A percentile compares a stretch with the other conserved stretches of the same genome.
phyloP scores from a whole-genome alignment of 2,113 vertebrate genomes.

The Egretta garzetta region DNA sequence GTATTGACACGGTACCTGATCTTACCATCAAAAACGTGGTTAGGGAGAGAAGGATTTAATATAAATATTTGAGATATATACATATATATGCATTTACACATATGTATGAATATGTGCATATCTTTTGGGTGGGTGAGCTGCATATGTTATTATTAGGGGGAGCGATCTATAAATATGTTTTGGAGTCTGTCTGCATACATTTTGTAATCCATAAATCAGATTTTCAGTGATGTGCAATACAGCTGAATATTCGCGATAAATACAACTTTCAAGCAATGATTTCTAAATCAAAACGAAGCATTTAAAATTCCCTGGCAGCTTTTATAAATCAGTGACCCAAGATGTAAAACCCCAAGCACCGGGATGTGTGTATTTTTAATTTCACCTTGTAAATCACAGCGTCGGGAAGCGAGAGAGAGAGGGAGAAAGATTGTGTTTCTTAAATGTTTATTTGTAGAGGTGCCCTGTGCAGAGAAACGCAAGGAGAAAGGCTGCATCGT shows the following conservation, averaged over 20 bases:
- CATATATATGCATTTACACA: neutral
- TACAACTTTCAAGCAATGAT: neutral
- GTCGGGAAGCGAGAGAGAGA: neutral
- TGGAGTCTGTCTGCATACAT: neutral
- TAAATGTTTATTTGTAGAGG: neutral
- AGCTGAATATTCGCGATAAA: neutral
- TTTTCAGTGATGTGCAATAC: neutral
- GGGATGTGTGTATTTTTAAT: neutral
- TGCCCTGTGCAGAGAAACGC: neutral
- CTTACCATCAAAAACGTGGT: neutral
- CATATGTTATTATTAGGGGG: neutral
- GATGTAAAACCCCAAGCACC: neutral
- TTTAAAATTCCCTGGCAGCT: neutral
- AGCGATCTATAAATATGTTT: neutral
- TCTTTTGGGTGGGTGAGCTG: neutral
- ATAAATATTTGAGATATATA: neutral
- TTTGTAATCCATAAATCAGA: slow-evolving; percentile 44
- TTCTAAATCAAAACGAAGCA: neutral
- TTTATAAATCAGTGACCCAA: slow-evolving; percentile 1
- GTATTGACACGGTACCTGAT: neutral
- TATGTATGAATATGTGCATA: neutral
- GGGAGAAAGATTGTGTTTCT: neutral
- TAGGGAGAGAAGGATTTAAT: neutral
- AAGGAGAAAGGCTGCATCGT: neutral
- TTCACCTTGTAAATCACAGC: neutral